phyloP scores from a whole-genome alignment of 1,140 invertebrate species.

The Rhopalosiphum maidis region DNA sequence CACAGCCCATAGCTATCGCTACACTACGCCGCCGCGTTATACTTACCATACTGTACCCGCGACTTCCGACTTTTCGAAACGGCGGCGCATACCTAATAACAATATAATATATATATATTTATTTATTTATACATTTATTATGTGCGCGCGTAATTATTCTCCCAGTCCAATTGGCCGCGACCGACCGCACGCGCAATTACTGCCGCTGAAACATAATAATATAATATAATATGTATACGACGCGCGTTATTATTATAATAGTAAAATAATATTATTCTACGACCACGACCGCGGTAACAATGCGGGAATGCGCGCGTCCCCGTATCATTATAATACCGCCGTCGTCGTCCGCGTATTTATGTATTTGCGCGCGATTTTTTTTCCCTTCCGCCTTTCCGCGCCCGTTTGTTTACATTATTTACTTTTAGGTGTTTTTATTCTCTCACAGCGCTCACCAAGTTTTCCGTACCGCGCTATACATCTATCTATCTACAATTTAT shows the following conservation, averaged over 20 bases:
- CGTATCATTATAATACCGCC: neutral
- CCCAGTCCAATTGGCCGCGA: neutral
- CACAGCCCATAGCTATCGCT: neutral
- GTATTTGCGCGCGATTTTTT: neutral
- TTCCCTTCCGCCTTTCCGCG: neutral
- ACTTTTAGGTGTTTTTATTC: neutral
- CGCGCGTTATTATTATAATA: neutral
- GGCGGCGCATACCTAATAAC: neutral
- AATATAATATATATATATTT: no score
- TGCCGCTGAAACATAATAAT: neutral
- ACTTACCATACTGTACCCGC: neutral
- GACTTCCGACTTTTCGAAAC: neutral
- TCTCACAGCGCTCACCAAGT: neutral
- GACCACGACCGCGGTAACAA: neutral
- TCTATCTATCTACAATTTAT: neutral
- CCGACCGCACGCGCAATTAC: neutral
- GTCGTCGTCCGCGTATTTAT: neutral
- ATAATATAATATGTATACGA: neutral
- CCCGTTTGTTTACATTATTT: neutral
- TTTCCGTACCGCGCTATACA: neutral
- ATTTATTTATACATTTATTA: neutral
- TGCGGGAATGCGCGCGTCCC: neutral
- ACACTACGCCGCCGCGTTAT: neutral
- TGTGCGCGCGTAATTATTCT: neutral
- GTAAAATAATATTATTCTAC: conserved; percentile 19